Base-by-base conservation (phyloP, 2,797 vertebrate genomes). In the Chaetophractus vellerosus region DNA sequence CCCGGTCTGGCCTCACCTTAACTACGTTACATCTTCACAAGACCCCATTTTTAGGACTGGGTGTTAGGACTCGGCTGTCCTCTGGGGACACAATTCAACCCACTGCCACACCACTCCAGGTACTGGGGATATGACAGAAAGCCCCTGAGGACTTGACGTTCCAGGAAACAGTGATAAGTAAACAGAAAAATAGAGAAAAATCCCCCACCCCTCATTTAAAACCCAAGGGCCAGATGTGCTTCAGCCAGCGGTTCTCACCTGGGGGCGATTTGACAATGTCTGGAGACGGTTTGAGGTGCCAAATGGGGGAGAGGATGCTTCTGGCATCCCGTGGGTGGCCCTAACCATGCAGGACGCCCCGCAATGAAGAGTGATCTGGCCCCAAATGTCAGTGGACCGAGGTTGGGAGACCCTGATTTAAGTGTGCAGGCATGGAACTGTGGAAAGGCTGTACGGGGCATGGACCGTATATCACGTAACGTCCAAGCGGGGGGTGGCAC, bases 311-410 rank as follows among this genome's bases (percentile, higher is more conserved):
- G 6, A 14, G 19, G 69, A 12, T 12, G 4, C 12, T 31, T 1
- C 12, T 9, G 41, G 48, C 55, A n/a, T 57, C 52, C 55, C 1
- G 36, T 1, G 23, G 31, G 23, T 23, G 9, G 41, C 2, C 71
- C 41, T 24, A 15, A 0, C 41, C 0, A 0, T 1, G 12, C 8
- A 1, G 66, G 36, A 16, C 28, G 9, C 52, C 36, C 21, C 26
- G 2, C 19, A 1, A 18, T 55, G 6, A 23, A 48, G 52, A 52
- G 15, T 4, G 6, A 9, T 23, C 3, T 9, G 24, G 41, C 24
- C 41, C 28, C 0, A 0, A 0, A 11, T 0, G 18, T 71, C 45
- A 0, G 5, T 1, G 6, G 18, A 0, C 36, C 4, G 0, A 71
- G 36, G 71, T 7, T 36, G 1, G 8, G 61, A 55, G n/a, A 15